Conservation (phyloP, 2,888 invertebrate genomes). For the Lampropteryx suffumata region DNA sequence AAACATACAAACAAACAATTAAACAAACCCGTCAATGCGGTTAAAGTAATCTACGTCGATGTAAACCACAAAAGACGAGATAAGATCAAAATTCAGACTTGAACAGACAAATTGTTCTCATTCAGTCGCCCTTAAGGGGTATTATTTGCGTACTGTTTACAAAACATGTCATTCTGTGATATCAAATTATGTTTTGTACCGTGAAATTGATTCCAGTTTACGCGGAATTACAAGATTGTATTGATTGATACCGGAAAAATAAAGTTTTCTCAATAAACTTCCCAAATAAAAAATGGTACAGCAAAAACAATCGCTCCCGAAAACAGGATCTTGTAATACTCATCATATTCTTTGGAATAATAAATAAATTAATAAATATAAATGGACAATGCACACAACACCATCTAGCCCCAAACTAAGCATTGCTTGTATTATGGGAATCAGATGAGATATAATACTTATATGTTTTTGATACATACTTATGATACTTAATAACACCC, state of each 20-base stretch:
- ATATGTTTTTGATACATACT: no score
- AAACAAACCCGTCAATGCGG: slow-evolving; percentile 50
- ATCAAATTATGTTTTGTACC: slow-evolving; percentile 56
- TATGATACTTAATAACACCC: no score
- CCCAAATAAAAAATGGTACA: no score
- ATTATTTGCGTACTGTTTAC: slow-evolving; percentile 61
- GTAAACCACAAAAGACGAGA: slow-evolving; percentile 62
- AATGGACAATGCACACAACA: no score
- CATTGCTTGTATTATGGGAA: no score
- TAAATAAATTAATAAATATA: no score
- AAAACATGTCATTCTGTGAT: slow-evolving; percentile 74
- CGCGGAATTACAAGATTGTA: slow-evolving; percentile 39
- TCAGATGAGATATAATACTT: no score
- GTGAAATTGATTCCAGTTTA: slow-evolving; percentile 69
- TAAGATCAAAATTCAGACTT: slow-evolving; percentile 71
- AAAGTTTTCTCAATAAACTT: no score
- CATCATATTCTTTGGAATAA: no score
- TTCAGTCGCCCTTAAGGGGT: slow-evolving; percentile 56
- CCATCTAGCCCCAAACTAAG: no score
- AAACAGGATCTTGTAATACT: no score
- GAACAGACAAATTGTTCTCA: slow-evolving; percentile 70
- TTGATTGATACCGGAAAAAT: neutral
- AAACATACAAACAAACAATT: slow-evolving; percentile 42
- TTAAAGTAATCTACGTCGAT: slow-evolving; percentile 57
- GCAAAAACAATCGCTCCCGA: no score